A percentile compares a stretch with the other conserved stretches of the same genome.
phyloP scores from a whole-genome alignment of 1,140 invertebrate genomes.

The Tenebrio molitor region DNA sequence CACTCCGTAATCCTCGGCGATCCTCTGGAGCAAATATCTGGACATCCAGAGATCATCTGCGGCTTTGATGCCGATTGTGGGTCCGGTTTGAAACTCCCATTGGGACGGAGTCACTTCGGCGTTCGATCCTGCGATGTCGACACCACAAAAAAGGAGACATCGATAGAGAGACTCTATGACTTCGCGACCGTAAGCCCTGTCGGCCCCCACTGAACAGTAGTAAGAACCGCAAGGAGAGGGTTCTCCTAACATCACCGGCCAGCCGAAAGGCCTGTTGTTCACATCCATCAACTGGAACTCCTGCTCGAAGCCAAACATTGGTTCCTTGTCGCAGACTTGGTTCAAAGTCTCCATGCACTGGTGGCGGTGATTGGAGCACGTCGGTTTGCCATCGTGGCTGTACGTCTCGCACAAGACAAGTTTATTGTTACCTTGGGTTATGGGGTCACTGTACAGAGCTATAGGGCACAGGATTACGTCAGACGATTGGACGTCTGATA shows the following conservation, averaged over 20 bases:
- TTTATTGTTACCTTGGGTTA: constrained; percentile 89
- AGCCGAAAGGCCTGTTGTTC: constrained; percentile 85
- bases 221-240: constrained; percentile 83
- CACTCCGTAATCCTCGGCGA: constrained; percentile 91
- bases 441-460: constrained; percentile 94
- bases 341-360: constrained; percentile 82
- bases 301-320: constrained; percentile 94
- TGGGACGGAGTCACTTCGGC: constrained; percentile 91
- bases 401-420: constrained; percentile 91
- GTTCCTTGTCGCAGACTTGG: constrained; percentile 80
- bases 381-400: constrained; percentile 71
- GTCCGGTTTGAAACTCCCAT: constrained; percentile 82
- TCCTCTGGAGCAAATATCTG: constrained; percentile 82
- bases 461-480: constrained; percentile 92
- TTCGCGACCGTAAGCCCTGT: constrained; percentile 81
- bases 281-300: constrained; percentile 88
- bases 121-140: constrained; percentile 87
- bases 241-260: constrained; percentile 85
- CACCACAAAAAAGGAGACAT: constrained; percentile 86
- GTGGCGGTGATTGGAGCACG: constrained; percentile 81
- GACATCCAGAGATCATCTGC: constrained; percentile 90
- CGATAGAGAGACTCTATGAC: constrained; percentile 85
- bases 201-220: constrained; percentile 84
- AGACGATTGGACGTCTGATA: constrained; percentile 84
- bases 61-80: constrained; percentile 81